Evolutionary conservation across 1,140 invertebrate genomes (phyloP).

Genomic region (Campoletis sonorensis): DNA sequence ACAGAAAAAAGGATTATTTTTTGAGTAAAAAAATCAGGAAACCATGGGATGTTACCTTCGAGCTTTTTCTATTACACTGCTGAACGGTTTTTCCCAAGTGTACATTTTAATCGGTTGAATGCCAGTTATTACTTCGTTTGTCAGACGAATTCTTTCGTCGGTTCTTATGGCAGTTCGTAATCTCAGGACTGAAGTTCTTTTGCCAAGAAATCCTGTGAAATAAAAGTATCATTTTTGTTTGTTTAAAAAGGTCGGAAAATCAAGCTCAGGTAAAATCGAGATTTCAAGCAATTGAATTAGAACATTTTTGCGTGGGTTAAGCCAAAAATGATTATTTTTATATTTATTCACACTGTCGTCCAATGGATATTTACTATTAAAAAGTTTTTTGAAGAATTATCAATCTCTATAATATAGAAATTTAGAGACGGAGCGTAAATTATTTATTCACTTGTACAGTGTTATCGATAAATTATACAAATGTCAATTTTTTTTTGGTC

Average conservation of each 20-base stretch:
- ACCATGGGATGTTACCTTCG: constrained; percentile 68
- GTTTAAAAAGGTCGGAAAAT: too few relatives aligned
- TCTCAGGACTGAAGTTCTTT: constrained; percentile 73
- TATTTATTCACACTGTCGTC: too few relatives aligned
- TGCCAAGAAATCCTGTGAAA: constrained; percentile 81
- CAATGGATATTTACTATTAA: too few relatives aligned
- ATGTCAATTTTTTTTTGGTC: too few relatives aligned
- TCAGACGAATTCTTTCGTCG: constrained; percentile 89
- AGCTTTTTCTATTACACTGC: constrained; percentile 79
- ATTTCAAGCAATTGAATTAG: too few relatives aligned
- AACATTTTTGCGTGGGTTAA: not conserved
- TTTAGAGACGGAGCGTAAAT: too few relatives aligned
- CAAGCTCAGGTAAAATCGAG: not conserved
- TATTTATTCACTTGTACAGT: too few relatives aligned
- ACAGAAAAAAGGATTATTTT: too few relatives aligned
- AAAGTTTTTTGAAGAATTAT: too few relatives aligned
- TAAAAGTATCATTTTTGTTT: not conserved
- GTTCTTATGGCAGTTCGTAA: constrained; percentile 82
- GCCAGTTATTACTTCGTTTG: constrained; percentile 90
- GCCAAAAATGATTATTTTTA: too few relatives aligned
- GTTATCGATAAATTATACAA: too few relatives aligned
- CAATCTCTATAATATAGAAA: too few relatives aligned
- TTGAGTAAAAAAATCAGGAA: not conserved
- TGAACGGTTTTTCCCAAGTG: constrained; percentile 91
- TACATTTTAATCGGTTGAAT: constrained; percentile 94